Base-by-base conservation (phyloP, 2,113 vertebrate genomes). In the Cephalopterus ornatus region DNA sequence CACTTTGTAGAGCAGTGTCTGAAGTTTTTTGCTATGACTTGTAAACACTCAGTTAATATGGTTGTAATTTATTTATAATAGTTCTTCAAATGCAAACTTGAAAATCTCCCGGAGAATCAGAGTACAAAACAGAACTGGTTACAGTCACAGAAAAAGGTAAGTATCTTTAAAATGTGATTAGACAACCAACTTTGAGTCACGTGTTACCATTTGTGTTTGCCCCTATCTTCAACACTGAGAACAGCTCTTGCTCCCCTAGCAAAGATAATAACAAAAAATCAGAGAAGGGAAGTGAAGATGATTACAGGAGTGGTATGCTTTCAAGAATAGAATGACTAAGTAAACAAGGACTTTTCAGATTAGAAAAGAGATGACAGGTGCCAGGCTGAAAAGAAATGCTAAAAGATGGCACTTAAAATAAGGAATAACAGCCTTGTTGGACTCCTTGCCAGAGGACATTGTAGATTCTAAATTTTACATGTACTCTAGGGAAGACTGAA, bases 381-480 rank as follows among this genome's bases (percentile, higher is more conserved):
- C 8, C 58, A 83, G 59, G 14, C 28, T 58, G 18, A 92, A 95
- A 92, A 68, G 12, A 88, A 78, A 68, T 4, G 3, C 37, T 87
- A 37, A 77, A 85, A 79, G 70, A 91, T 75, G 27, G 56, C 66
- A 82, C 62, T 58, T 92, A 85, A 89, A 80, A n/a, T 42, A 92
- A 88, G n/a, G 44, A 88, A 58, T 83, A 85, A 88, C 27, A 80
- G 42, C 42, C 59, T 70, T 88, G 63, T 77, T 93, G 76, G 82
- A 80, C 67, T 92, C 59, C 63, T 76, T 94, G 88, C 77, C 78
- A 90, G 78, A 93, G 47, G 82, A 85, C 62, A 83, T 74, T 80
- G 92, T 42, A 84, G 83, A 74, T 71, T 76, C 63, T 94, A 74
- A 90, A 94, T 92, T 94, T 96, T 93, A 88, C 92, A 92, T 84